Evolutionary conservation across 2,888 invertebrate species (phyloP).

Genomic region (Dyspetes luteomarginatus): DNA sequence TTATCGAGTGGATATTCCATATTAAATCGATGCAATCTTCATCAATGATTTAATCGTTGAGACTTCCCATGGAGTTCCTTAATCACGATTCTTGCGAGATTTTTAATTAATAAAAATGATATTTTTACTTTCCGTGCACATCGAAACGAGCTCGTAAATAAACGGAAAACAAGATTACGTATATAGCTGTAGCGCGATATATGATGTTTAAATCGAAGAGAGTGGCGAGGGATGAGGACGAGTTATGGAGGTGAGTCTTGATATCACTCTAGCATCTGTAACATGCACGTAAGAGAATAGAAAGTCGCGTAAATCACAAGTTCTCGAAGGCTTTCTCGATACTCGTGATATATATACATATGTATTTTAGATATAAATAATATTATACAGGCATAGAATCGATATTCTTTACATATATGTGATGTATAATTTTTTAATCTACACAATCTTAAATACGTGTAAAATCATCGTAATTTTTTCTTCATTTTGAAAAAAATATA

Average conservation of each 20-base stretch:
- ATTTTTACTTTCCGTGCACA: slow-evolving; percentile 13
- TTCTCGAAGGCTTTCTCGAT: slow-evolving; percentile 47
- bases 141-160: slow-evolving; percentile 58
- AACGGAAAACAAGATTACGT: slow-evolving; percentile 41
- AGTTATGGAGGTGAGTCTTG: slow-evolving; percentile 44
- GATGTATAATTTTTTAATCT: background rate
- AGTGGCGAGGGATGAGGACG: slow-evolving; percentile 7
- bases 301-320: slow-evolving; percentile 71
- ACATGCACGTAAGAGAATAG: slow-evolving; percentile 66
- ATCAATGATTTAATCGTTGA: background rate
- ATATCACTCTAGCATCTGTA: slow-evolving; percentile 61
- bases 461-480: background rate
- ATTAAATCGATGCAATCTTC: background rate
- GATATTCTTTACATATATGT: background rate
- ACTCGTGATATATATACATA: slow-evolving; percentile 32
- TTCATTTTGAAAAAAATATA: background rate
- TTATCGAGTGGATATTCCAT: background rate
- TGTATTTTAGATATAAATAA: background rate
- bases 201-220: background rate
- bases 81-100: background rate
- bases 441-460: background rate
- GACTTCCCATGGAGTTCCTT: background rate
- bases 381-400: background rate
- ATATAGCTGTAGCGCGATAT: slow-evolving; percentile 14
- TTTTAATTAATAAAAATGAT: background rate